These are phyloP conservation scores for Megaleporinus macrocephalus DNA, from an alignment of 2,113 vertebrate species.

Conservation along the genomic window DNA sequence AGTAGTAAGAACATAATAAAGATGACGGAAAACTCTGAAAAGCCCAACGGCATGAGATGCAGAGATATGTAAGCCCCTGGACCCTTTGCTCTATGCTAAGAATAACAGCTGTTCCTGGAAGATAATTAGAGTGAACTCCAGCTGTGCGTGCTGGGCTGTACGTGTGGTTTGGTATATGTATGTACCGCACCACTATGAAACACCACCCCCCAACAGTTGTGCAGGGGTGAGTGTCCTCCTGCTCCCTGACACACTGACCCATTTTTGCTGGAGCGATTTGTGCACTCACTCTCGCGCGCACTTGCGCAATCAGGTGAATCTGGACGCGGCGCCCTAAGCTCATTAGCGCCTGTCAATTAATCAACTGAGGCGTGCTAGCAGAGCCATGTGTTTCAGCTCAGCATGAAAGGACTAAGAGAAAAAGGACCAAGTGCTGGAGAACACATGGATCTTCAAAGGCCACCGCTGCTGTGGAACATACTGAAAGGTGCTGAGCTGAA, in stretches of 20 bases:
- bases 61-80: not conserved
- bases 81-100: not conserved
- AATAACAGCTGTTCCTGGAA: not conserved
- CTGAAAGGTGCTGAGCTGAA: not conserved
- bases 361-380: not conserved
- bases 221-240: conserved; percentile 29
- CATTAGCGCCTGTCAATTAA: conserved; percentile 34
- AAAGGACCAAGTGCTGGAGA: not conserved
- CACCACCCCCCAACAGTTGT: conserved; percentile 14
- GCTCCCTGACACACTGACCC: conserved; percentile 58
- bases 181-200: not conserved
- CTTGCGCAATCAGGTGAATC: conserved; percentile 46
- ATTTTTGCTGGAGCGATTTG: conserved; percentile 43
- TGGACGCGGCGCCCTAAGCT: conserved; percentile 19
- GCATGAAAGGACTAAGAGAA: not conserved
- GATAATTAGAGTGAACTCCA: not conserved
- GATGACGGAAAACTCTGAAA: not conserved
- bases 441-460: conserved; percentile 1
- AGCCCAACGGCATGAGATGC: not conserved
- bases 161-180: not conserved
- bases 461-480: not conserved
- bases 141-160: not conserved
- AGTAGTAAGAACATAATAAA: conserved; percentile 33
- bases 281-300: conserved; percentile 1
- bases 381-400: conserved; percentile 20